Base-by-base conservation (phyloP, 2,113 vertebrate genomes). In the Perca schrenkii region DNA sequence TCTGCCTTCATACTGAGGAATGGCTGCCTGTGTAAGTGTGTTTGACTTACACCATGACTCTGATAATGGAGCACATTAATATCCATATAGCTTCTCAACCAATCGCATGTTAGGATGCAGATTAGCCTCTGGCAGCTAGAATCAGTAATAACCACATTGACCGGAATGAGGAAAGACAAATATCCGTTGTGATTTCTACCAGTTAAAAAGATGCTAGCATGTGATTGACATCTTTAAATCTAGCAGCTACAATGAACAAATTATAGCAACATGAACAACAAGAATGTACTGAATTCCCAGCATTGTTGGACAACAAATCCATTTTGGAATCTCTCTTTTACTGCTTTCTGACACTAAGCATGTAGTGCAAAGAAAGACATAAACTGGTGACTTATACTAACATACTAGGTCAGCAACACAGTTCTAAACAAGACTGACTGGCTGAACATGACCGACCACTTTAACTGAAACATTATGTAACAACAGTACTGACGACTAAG, bases 1-100 rank as follows among this genome's bases (percentile, higher is more conserved):
- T 81, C 47, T 50, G 52, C 50, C 66, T 84, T 64, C 64, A 58
- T 66, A 21, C 22, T 52, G 57, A 21, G 11, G 50, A 75, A 25
- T 13, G 54, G 50, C 58, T 31, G 6, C 36, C 15, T 63, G 17
- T 8, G 4, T 21, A 3, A 46, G 15, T 53, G 11, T 8, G 13
- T 61, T 49, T n/a, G 13, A 15, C 3, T 34, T 14, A 49, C 16
- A 4, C 4, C 2, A 13, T n/a, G 22, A 56, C 12, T 14, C 11
- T 15, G 5, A 72, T 28, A n/a, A 62, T 4, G 0, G 2, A 40
- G 4, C 12, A 40, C 22, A 40, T 43, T 75, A 2, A 21, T 13
- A 14, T 6, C 2, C n/a, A 64, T 53, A 25, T 6, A 19, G 58
- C 8, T 53, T 40, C 31, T 52, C 47, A 19, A 40, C 8, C 3